Percentiles rank a stretch among this genome's conserved stretches.
Conservation (phyloP, 2,888 invertebrate genomes). For the Ephialtes manifestator region DNA sequence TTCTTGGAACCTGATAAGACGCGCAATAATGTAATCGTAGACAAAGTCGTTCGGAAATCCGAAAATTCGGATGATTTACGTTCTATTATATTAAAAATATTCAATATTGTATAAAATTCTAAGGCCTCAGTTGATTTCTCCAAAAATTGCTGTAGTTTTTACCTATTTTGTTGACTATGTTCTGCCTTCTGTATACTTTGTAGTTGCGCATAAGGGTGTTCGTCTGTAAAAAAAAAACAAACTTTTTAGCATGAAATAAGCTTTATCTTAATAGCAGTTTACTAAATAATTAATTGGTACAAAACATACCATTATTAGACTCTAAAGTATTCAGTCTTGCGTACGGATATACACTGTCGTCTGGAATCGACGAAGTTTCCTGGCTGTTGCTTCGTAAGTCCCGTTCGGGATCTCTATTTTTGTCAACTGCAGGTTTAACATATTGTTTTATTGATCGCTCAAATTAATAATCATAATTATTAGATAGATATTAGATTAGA, state of each 20-base stretch:
- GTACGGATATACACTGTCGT: conserved; percentile 89
- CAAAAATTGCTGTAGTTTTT: conserved; percentile 30
- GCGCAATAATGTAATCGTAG: too few relatives aligned
- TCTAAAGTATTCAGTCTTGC: conserved; percentile 89
- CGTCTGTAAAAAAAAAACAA: conserved; percentile 80
- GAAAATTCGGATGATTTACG: too few relatives aligned
- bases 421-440: conserved; percentile 69
- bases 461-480: not conserved
- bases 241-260: conserved; percentile 26
- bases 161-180: conserved; percentile 80
- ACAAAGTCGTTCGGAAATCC: too few relatives aligned
- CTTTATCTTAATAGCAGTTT: conserved; percentile 36
- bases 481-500: too few relatives aligned
- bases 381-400: conserved; percentile 88
- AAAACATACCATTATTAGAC: conserved; percentile 88
- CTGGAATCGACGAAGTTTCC: conserved; percentile 88
- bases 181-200: conserved; percentile 86
- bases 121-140: not conserved
- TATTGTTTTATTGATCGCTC: not conserved
- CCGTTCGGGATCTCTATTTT: conserved; percentile 76
- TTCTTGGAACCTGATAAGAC: too few relatives aligned
- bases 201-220: conserved; percentile 92
- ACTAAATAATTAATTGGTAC: conserved; percentile 3
- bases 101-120: too few relatives aligned
- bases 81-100: too few relatives aligned